Evolutionary conservation across 2,888 invertebrate species (phyloP), one percentile per base, ranked within the genome.

Genomic region (Leptinotarsa peninsularis): DNA sequence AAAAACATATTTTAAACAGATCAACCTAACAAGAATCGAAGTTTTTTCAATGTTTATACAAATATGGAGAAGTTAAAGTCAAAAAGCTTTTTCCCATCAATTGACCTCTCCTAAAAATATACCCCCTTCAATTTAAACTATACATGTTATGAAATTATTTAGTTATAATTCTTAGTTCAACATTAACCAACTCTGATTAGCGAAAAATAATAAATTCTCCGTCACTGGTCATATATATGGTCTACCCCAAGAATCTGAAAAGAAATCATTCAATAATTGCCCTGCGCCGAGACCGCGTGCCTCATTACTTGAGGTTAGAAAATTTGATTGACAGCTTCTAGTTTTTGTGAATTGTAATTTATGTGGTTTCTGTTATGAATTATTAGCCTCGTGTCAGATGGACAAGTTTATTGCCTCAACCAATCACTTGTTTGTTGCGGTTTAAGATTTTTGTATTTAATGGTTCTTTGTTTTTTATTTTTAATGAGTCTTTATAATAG

Each of bases 301-400:
- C 79, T 77, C 74, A 76, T 81, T 82, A 81, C 82, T 82, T 83
- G 82, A 83, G 83, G 83, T 81, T 82, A 82, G 80, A 80, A 77
- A 81, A 78, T 82, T 84, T 86, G 86, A 87, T 87, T 87, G 87
- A 87, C 87, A 86, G 86, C 86, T 85, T 84, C 86, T 83, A 85
- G 82, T 81, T 82, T 83, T 81, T 82, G 79, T 78, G 80, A 76
- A 83, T 84, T 81, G 81, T 85, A 84, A 85, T 85, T 86, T 86
- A 86, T 85, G 84, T 82, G 82, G 79, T 79, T 81, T 82, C 81
- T 80, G 74, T 74, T 75, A 77, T 82, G 81, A 81, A 81, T 78
- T 82, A 82, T 82, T 80, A 80, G 80, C 76, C 79, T 74, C 78
- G 79, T 76, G 79, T 79, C 80, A 75, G 77, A 58, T 73, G 74